These are phyloP conservation scores for Phyllopteryx taeniolatus DNA, from an alignment of 2,113 vertebrate species.

Conservation along the genomic window DNA sequence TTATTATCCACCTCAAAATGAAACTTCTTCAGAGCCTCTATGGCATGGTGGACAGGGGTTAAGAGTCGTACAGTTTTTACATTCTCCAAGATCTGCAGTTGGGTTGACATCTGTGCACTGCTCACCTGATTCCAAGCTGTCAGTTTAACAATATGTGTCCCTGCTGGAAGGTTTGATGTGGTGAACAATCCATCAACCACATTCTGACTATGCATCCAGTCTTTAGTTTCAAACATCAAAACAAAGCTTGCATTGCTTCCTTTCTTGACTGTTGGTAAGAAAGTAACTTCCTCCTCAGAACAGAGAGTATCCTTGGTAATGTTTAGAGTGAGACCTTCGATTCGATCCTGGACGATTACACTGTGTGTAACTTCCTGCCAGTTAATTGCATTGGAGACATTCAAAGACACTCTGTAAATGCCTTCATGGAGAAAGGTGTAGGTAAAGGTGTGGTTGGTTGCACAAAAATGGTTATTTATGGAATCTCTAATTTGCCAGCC, in stretches of 20 bases:
- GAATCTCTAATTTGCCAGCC: slow-evolving; percentile 54
- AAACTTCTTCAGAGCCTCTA: slow-evolving; percentile 58
- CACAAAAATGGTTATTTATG: slow-evolving; percentile 7
- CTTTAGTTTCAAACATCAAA: slow-evolving; percentile 52
- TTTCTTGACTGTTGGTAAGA: slow-evolving; percentile 49
- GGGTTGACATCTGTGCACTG: slow-evolving; percentile 25
- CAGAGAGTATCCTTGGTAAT: slow-evolving; percentile 53
- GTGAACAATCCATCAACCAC: slow-evolving; percentile 31
- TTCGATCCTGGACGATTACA: slow-evolving; percentile 60
- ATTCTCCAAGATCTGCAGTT: slow-evolving; percentile 57
- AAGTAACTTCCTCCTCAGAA: slow-evolving; percentile 44
- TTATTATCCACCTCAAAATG: slow-evolving; percentile 54
- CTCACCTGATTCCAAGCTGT: slow-evolving; percentile 70
- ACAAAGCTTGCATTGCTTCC: slow-evolving; percentile 67
- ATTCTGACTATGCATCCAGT: slow-evolving; percentile 23
- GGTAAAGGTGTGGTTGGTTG: slow-evolving; percentile 35
- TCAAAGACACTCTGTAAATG: slow-evolving; percentile 63
- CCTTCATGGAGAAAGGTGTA: slow-evolving; percentile 54
- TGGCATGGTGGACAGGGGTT: slow-evolving; percentile 45
- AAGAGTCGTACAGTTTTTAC: slow-evolving; percentile 64
- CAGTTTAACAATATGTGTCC: slow-evolving; percentile 54
- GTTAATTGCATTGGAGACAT: slow-evolving; percentile 72
- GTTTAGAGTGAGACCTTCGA: slow-evolving; percentile 60
- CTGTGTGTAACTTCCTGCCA: slow-evolving; percentile 60
- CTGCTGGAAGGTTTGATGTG: slow-evolving; percentile 55